Percentiles rank a stretch among this genome's conserved stretches.
Evolutionary conservation across 2,888 invertebrate species (phyloP).

Genomic region (Digitonthophagus gazella): DNA sequence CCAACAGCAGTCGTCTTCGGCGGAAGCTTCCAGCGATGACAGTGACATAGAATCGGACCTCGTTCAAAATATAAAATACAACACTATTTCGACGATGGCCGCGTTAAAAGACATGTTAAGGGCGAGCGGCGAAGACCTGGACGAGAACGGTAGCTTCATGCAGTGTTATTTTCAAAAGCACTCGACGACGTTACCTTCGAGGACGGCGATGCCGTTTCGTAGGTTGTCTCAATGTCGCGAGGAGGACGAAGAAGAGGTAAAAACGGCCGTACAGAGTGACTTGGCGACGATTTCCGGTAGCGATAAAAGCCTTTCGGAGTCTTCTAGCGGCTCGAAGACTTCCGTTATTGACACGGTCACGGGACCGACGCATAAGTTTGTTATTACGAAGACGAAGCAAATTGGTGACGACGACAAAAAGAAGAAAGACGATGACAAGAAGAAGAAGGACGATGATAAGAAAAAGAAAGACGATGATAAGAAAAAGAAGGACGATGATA

Average conservation of each 20-base stretch:
- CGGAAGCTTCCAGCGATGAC: slow-evolving; percentile 43
- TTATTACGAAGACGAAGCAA: slow-evolving; percentile 54
- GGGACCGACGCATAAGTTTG: slow-evolving; percentile 57
- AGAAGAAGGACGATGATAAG: slow-evolving; percentile 1
- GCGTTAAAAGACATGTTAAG: slow-evolving; percentile 68
- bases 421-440: slow-evolving; percentile 8
- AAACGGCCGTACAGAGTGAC: slow-evolving; percentile 45
- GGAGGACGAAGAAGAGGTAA: slow-evolving; percentile 73
- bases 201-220: slow-evolving; percentile 60
- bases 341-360: slow-evolving; percentile 50
- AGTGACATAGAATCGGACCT: slow-evolving; percentile 62
- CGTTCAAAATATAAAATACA: slow-evolving; percentile 66
- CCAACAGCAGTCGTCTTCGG: slow-evolving; percentile 33
- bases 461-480: slow-evolving; percentile 32
- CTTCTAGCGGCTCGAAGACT: slow-evolving; percentile 49
- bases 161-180: slow-evolving; percentile 74
- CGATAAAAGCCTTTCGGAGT: slow-evolving; percentile 49
- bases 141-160: slow-evolving; percentile 62
- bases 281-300: slow-evolving; percentile 48
- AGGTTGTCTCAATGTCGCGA: slow-evolving; percentile 80
- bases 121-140: slow-evolving; percentile 54
- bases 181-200: slow-evolving; percentile 67
- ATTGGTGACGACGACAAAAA: slow-evolving; percentile 18
- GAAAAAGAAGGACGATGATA: slow-evolving; percentile 27
- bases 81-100: slow-evolving; percentile 66